Evolutionary conservation across 92 coral and sea anemone genomes (phyloP), one percentile per base, ranked within the genome.

Genomic region (Phenganax subtilis): DNA sequence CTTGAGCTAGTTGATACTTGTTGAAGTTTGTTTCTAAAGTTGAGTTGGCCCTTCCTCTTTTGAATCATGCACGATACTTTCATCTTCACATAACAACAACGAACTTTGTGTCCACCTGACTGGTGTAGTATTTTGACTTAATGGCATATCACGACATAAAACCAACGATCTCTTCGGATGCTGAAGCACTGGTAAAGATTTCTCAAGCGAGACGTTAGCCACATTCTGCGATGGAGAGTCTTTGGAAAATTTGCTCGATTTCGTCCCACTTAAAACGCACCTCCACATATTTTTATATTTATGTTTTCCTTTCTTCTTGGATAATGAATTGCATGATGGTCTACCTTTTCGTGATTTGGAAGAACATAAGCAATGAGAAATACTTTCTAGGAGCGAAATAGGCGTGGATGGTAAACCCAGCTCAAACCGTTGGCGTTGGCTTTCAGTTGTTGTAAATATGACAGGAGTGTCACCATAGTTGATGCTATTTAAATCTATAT

Each of bases 11-110:
- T 57, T 64, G 65, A 30, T 37, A 81, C 56, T 71, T 71, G 71
- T 77, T 85, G 73, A 59, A 71, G 59, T 10, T 85, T 83, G 76
- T n/a, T 31, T 14, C 73, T 80, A 51, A 52, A 58, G 14, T 85
- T 62, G 30, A 57, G 9, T 12, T 64, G 55, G 29, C 61, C 25
- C 30, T 28, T 56, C 57, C 47, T 77, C 28, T 77, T 76, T 17
- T 69, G 64, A 14, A 3, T 12, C 20, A 54, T 65, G 16, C 53
- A 68, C 64, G 56, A n/a, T 25, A 44, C 87, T 57, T 77, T 72
- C 52, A 31, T 29, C 72, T 82, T 37, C 54, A 68, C 29, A 68
- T 6, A 68, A 20, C 52, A 68, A 16, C 73, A 37, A 68, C 17
- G 73, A 68, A 0, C 16, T 68, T 30, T 68, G 53, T 30, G 73